phyloP scores from a whole-genome alignment of 2,888 invertebrate species.

The Morinoia aosen region DNA sequence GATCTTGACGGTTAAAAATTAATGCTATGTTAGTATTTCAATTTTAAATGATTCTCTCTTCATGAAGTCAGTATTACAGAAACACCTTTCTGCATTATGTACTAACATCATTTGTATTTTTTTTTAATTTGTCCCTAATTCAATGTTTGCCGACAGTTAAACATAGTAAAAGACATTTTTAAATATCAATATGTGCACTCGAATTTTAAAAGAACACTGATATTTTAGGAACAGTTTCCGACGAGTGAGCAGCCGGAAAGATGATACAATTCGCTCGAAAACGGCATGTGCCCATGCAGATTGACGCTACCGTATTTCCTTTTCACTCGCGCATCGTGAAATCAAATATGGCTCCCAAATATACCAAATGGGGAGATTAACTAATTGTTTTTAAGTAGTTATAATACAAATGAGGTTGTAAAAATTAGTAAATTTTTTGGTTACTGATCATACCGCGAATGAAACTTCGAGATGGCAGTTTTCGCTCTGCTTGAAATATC shows the following conservation, averaged over 20 bases:
- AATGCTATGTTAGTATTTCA: background rate
- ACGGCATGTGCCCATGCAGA: too few relatives aligned
- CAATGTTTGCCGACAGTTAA: background rate
- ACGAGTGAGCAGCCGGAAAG: too few relatives aligned
- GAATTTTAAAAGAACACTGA: too few relatives aligned
- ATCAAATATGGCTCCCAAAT: too few relatives aligned
- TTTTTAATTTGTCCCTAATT: background rate
- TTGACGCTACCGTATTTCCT: too few relatives aligned
- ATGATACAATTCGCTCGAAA: too few relatives aligned
- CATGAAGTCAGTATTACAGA: background rate
- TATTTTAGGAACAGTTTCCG: background rate
- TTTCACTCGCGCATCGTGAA: too few relatives aligned
- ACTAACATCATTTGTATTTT: too few relatives aligned
- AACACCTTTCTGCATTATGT: background rate
- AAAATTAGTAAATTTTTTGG: background rate
- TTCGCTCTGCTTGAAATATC: background rate
- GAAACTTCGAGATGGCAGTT: background rate
- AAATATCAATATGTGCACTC: background rate
- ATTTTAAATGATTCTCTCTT: background rate
- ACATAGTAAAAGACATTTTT: background rate
- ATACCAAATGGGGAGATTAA: too few relatives aligned
- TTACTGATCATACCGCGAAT: background rate
- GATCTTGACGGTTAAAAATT: too few relatives aligned
- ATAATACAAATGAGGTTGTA: background rate
- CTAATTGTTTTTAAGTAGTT: too few relatives aligned